A percentile compares a stretch with the other conserved stretches of the same genome.
Conservation (phyloP, 2,113 vertebrate genomes). For the Bufo bufo region DNA sequence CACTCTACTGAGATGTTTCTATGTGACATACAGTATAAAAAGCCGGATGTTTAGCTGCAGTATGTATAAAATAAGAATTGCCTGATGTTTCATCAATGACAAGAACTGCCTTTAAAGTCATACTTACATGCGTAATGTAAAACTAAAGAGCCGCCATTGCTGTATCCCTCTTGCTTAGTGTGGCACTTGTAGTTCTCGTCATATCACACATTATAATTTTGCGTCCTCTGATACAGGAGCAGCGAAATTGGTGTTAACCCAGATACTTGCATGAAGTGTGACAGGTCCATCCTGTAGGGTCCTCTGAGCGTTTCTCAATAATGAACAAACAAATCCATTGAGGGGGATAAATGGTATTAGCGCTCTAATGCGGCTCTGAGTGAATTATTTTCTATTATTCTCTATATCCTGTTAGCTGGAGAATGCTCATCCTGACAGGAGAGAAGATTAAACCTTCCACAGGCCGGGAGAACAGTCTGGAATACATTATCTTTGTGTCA, state of each 20-base stretch:
- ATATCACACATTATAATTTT: slow-evolving; percentile 10
- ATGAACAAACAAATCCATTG: slow-evolving; percentile 4
- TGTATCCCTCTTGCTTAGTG: background rate
- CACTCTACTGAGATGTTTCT: background rate
- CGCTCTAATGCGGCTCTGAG: background rate
- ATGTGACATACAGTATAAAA: background rate
- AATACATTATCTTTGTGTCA: slow-evolving; percentile 28
- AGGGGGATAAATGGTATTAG: slow-evolving; percentile 1
- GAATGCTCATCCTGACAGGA: background rate
- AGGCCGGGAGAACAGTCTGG: background rate
- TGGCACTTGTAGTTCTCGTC: background rate
- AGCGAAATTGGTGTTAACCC: background rate
- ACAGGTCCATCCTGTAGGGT: background rate
- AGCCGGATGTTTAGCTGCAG: background rate
- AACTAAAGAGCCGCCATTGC: background rate
- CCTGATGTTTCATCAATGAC: too few relatives aligned
- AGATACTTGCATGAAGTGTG: background rate
- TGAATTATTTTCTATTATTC: background rate
- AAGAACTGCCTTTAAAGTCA: too few relatives aligned
- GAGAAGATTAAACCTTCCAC: slow-evolving; percentile 42
- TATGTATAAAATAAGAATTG: background rate
- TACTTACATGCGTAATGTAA: too few relatives aligned
- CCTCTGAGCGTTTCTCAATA: background rate
- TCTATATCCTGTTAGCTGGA: slow-evolving; percentile 25
- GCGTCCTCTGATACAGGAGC: background rate